These are phyloP conservation scores for Solea senegalensis DNA, from an alignment of 2,113 vertebrate species.

Conservation along the genomic window DNA sequence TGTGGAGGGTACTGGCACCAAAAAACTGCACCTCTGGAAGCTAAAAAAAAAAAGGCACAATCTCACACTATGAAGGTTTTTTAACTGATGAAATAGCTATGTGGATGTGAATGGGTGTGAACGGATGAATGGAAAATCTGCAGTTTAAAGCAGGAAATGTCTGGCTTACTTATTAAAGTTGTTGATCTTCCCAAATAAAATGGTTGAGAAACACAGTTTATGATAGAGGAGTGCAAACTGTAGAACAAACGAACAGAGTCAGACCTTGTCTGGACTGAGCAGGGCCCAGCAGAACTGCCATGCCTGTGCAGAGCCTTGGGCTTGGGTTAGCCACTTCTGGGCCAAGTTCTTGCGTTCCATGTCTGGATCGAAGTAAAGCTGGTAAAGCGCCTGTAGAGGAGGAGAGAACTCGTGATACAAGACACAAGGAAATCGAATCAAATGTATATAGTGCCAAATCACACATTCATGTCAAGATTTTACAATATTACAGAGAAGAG, in stretches of 20 bases:
- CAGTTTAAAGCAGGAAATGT: too few relatives aligned
- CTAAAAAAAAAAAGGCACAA: constrained; percentile 43
- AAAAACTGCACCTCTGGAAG: constrained; percentile 98
- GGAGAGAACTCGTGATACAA: neutral
- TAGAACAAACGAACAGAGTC: neutral
- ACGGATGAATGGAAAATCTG: too few relatives aligned
- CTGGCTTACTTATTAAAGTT: too few relatives aligned
- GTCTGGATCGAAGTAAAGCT: constrained; percentile 97
- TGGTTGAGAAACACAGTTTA: too few relatives aligned
- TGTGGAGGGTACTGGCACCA: constrained; percentile 94
- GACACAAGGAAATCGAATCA: too few relatives aligned
- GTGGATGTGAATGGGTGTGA: too few relatives aligned
- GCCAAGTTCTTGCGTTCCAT: constrained; percentile 94
- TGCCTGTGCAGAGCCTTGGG: constrained; percentile 92
- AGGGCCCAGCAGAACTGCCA: constrained; percentile 98
- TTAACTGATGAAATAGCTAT: neutral
- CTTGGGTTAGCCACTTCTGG: constrained; percentile 97
- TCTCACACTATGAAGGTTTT: neutral
- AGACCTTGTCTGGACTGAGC: constrained; percentile 88
- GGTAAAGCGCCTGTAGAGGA: constrained; percentile 91
- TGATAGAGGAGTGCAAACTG: neutral
- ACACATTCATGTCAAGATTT: too few relatives aligned
- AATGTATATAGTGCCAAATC: too few relatives aligned
- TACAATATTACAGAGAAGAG: too few relatives aligned
- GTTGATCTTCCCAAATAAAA: too few relatives aligned